phyloP scores from a whole-genome alignment of 2,797 vertebrate species.

The Sylvilagus floridanus region DNA sequence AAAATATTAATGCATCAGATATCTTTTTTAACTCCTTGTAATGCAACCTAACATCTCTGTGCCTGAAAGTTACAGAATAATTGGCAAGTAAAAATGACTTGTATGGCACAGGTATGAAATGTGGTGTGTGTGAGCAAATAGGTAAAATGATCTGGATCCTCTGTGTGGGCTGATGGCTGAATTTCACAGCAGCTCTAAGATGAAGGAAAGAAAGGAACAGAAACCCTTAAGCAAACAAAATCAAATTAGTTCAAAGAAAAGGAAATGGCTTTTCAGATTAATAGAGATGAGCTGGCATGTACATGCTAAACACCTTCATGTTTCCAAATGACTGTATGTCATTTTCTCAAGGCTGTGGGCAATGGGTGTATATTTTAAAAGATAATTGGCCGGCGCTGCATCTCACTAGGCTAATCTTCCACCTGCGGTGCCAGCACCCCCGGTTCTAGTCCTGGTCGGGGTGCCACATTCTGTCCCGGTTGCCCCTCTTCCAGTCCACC shows the following conservation, averaged over 20 bases:
- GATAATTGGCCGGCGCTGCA: background rate
- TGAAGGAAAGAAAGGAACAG: conserved; percentile 71
- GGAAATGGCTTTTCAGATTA: conserved; percentile 74
- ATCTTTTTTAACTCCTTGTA: conserved; percentile 56
- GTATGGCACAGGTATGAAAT: background rate
- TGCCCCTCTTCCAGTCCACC: no score
- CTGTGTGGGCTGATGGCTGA: conserved; percentile 53
- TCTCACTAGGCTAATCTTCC: no score
- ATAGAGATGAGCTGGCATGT: conserved; percentile 61
- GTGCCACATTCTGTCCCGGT: no score
- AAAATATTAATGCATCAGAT: background rate
- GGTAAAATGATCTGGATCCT: conserved; percentile 20
- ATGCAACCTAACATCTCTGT: conserved; percentile 14
- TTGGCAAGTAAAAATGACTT: conserved; percentile 54
- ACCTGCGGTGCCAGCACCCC: no score
- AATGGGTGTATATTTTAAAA: conserved; percentile 51
- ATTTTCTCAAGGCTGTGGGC: conserved; percentile 62
- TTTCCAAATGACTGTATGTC: conserved; percentile 57
- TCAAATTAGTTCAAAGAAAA: conserved; percentile 72
- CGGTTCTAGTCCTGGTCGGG: no score
- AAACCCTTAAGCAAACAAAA: conserved; percentile 67
- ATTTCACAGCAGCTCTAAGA: conserved; percentile 58
- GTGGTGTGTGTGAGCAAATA: background rate
- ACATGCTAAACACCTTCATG: conserved; percentile 33
- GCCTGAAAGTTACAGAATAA: conserved; percentile 41